Base-by-base conservation (phyloP, 2,888 invertebrate genomes). In the Metellina segmentata region DNA sequence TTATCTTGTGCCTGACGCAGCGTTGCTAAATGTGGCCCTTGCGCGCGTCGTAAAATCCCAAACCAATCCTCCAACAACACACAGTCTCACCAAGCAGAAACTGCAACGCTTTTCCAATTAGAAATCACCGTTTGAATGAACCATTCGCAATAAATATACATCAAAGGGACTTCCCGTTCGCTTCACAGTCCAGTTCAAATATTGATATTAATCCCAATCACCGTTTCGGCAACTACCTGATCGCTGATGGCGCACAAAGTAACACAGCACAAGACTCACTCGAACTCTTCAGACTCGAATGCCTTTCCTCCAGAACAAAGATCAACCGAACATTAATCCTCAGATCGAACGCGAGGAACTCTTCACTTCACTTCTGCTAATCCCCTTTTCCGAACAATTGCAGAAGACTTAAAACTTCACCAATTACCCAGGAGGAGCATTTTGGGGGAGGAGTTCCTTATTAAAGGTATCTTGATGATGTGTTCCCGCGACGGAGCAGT, bases 381-480 rank as follows among this genome's bases (percentile, higher is more conserved):
- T 75, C 75, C 75, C 48, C 48, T 16, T 49, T 75, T 48, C 48
- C 75, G 16, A 75, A 75, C 75, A 75, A 75, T 48, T 48, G 13
- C 48, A 4, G 75, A 34, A 13, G 49, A 48, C 49, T 75, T 75
- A 75, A 75, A 20, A 75, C 75, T 13, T 48, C 49, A 6, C 34
- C 75, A 75, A 75, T 75, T 75, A 75, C 48, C 34, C 34, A 34
- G 34, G 34, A 34, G 34, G 34, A 4, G 34, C 34, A 34, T 34
- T 34, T 34, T 75, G 16, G 9, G 16, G 49, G 75, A 34, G 9
- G 19, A 48, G 16, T 16, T 34, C 61, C 61, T 61, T 61, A 61
- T 61, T 61, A 61, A 16, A 61, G 61, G 61, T 61, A 61, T 61
- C 61, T 61, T 16, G 61, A 16, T 16, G 61, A 9, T 16, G 61